Evolutionary conservation across 2,888 invertebrate genomes (phyloP), one percentile per base, ranked within the genome.

Genomic region (Geotrupes spiniger): DNA sequence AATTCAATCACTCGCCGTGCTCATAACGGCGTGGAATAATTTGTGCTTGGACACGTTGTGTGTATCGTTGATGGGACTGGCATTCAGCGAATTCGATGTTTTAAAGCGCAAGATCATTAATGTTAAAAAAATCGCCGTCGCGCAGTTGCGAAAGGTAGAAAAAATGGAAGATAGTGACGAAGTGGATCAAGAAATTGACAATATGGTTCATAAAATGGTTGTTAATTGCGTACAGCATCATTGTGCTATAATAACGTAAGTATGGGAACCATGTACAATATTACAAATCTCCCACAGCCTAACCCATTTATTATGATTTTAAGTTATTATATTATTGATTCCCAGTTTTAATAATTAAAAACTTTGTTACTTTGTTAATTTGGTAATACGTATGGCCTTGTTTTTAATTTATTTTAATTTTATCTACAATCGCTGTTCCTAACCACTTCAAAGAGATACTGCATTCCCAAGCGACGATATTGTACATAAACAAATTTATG

Each of bases 11-110:
- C 43, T 51, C n/a, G 51, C 51, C 2, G 36, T 60, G 33, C 28
- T 56, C 17, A 53, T 52, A 26, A 57, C 57, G 5, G 56, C 54
- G 9, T 57, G 53, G 52, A 57, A 56, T 17, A 60, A 62, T 37
- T 53, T 60, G 6, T 58, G 60, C 28, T 52, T 65, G 40, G 65
- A 65, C 53, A 53, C 58, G n/a, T 43, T 64, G 29, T 56, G 59
- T 8, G 55, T 56, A n/a, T 52, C 58, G 36, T 56, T 61, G 11
- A 61, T 63, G 57, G 55, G 56, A 6, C 51, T 60, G 14, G 61
- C 56, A 12, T 49, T 57, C 11, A 59, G 60, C 6, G 60, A 64
- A 37, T 59, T 63, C 45, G 53, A 54, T 17, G 61, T 65, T 47
- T 44, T 64, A 12, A 56, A 56, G 15, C 40, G 46, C n/a, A 58